phyloP scores from a whole-genome alignment of 64 coral and sea anemone genomes.

The Actinia equina region DNA sequence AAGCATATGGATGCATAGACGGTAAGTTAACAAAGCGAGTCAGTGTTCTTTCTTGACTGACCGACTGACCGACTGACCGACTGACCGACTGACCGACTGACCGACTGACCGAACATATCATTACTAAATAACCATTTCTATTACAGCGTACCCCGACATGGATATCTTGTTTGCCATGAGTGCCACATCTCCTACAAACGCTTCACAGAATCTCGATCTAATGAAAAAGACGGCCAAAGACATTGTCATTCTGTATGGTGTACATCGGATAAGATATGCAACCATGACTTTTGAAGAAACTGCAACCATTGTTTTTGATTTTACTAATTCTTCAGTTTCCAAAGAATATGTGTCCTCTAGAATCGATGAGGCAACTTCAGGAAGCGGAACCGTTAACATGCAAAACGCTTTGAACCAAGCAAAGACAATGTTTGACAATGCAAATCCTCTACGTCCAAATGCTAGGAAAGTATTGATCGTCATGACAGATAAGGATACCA shows the following conservation, averaged over 20 bases:
- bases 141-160: constrained; percentile 35
- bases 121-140: not conserved
- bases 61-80: too few relatives aligned
- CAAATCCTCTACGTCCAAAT: constrained; percentile 25
- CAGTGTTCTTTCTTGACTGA: too few relatives aligned
- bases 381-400: constrained; percentile 30
- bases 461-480: constrained; percentile 53
- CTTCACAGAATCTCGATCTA: constrained; percentile 21
- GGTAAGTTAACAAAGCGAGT: not conserved
- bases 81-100: too few relatives aligned
- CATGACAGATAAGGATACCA: constrained; percentile 28
- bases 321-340: not conserved
- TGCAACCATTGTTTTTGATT: not conserved
- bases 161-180: constrained; percentile 71
- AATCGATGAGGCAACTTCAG: not conserved
- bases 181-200: constrained; percentile 46
- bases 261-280: constrained; percentile 52
- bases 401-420: constrained; percentile 40
- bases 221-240: constrained; percentile 46
- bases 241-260: constrained; percentile 60
- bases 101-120: too few relatives aligned
- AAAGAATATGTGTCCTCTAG: not conserved
- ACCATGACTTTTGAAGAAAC: constrained; percentile 40
- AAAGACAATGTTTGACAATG: constrained; percentile 44
- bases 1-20: constrained; percentile 10